Percentiles rank a stretch among this genome's conserved stretches.
These are phyloP conservation scores for Branchinecta lindahli DNA, from an alignment of 1,140 invertebrate species.

Conservation along the genomic window DNA sequence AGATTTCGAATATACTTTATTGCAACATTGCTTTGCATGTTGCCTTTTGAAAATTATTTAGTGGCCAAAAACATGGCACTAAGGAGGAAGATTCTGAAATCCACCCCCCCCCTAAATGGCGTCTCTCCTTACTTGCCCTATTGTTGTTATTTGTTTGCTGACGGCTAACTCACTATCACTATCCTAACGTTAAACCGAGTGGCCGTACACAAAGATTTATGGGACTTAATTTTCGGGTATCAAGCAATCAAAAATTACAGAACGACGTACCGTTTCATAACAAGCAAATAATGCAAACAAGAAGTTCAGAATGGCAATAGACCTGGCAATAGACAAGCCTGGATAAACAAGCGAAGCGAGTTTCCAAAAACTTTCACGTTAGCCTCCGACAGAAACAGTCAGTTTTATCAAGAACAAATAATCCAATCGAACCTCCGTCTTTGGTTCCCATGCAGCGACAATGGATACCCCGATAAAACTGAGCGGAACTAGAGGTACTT, in stretches of 20 bases:
- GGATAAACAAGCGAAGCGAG: background rate
- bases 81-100: background rate
- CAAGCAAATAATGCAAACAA: conserved; percentile 6
- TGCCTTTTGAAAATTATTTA: no score
- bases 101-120: conserved; percentile 6
- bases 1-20: no score
- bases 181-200: no score
- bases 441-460: no score
- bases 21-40: no score
- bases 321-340: conserved; percentile 4
- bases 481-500: no score
- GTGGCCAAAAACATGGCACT: background rate
- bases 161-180: no score
- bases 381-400: no score
- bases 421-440: no score
- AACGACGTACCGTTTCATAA: background rate
- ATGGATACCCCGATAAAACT: no score
- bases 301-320: conserved; percentile 6
- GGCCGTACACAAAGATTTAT: background rate
- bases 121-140: background rate
- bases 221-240: background rate
- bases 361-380: no score
- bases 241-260: background rate
- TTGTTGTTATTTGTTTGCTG: background rate
- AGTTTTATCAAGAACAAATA: no score